Base-by-base conservation (phyloP, 2,797 vertebrate species). In the Myotis vivesi region DNA sequence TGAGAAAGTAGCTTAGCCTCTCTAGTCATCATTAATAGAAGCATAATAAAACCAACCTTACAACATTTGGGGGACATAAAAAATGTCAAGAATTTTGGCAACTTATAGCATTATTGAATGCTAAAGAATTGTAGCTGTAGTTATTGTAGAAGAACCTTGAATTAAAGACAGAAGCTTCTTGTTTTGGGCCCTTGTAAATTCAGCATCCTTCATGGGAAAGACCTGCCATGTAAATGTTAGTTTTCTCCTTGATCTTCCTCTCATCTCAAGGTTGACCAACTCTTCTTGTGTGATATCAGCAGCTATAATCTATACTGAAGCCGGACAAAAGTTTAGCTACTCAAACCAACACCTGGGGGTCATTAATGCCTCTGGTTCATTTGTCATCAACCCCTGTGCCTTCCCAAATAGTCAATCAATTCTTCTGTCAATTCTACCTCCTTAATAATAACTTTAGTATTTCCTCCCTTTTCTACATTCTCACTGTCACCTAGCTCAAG, bases 1-100 rank as follows among this genome's bases (percentile, higher is more conserved):
- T 77, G 0, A 73, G 92, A 89, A 96, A 95, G 55, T 97, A 92
- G 94, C 66, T 96, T 97, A 91, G 44, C 73, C 94, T 94, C 15
- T 49, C 53, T 89, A 49, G 44, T 0, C 8, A 85, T 89, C 15
- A 62, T 69, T 71, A 87, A 91, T 41, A 76, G 38, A 82, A 83
- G 15, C 62, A 53, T 41, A 93, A 62, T 57, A 84, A 87, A 81
- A 57, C 22, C 46, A 49, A 53, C 5, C 15, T 53, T 25, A 59
- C 9, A 66, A 11, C 22, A 82, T 69, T 66, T 59, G 13, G 75
- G 36, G 20, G 25, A 87, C 23, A 49, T 15, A 68, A 28, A 28
- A 69, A 88, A 73, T 72, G 41, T 72, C 13, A 86, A 96, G 76
- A 80, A 66, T 73, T 33, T 89, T 68, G 71, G 28, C 23, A 64